Conservation (phyloP, 1,140 invertebrate genomes). For the Microplitis mediator region DNA sequence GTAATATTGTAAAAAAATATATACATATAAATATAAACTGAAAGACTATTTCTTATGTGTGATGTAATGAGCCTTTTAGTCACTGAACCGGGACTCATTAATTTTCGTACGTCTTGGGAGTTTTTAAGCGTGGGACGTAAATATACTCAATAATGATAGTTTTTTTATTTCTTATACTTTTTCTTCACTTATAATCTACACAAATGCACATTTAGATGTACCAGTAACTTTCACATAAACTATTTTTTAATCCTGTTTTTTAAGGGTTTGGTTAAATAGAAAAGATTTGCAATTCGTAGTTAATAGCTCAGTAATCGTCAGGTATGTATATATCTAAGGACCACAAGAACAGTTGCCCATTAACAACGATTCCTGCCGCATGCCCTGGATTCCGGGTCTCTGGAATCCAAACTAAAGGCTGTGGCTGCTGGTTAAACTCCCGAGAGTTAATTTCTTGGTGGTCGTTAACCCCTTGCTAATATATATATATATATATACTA, state of each 20-base stretch:
- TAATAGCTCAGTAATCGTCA: conserved; percentile 21
- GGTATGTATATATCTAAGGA: conserved; percentile 23
- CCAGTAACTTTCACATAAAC: background rate
- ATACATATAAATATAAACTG: background rate
- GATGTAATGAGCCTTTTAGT: conserved; percentile 17
- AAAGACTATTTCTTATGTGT: background rate
- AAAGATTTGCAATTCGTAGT: conserved; percentile 4
- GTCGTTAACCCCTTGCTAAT: background rate
- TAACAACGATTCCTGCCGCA: conserved; percentile 12
- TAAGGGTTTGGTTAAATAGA: no score
- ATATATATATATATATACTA: conserved; percentile 3
- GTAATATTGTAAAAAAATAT: background rate
- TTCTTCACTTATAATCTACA: background rate
- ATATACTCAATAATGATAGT: background rate
- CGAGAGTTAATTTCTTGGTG: background rate
- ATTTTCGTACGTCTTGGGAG: conserved; percentile 12
- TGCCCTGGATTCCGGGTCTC: conserved; percentile 15
- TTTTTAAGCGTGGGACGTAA: conserved; percentile 21
- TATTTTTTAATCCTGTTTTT: no score
- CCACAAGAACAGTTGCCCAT: conserved; percentile 17
- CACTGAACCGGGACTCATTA: conserved; percentile 7
- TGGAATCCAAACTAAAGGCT: conserved; percentile 6
- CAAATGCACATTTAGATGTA: background rate
- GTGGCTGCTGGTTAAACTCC: background rate
- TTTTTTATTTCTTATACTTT: background rate